phyloP scores from a whole-genome alignment of 2,888 invertebrate species.

The Pristionchus entomophagus region DNA sequence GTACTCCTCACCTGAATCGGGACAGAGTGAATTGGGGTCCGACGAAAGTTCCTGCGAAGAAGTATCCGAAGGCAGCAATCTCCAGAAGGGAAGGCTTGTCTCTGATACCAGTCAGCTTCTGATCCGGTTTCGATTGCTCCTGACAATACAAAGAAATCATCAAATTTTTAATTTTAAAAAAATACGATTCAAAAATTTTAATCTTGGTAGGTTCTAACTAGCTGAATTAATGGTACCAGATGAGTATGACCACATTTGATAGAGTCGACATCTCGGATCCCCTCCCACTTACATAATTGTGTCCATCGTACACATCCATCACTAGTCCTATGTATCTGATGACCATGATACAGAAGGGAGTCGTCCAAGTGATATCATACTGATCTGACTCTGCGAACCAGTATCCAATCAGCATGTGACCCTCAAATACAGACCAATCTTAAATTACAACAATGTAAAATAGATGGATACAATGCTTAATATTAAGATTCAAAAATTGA shows the following conservation, averaged over 20 bases:
- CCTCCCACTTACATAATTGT: slow-evolving; percentile 74
- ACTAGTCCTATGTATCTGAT: slow-evolving; percentile 90
- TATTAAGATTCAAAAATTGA: neutral
- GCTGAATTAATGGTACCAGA: no score
- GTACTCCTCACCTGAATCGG: slow-evolving; percentile 58
- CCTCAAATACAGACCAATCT: slow-evolving; percentile 64
- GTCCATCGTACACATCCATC: slow-evolving; percentile 87
- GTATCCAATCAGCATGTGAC: slow-evolving; percentile 83
- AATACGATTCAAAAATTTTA: no score
- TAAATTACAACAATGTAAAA: neutral
- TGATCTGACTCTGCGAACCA: slow-evolving; percentile 84
- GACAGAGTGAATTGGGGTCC: slow-evolving; percentile 86
- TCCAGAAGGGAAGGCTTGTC: slow-evolving; percentile 85
- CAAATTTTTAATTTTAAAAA: neutral
- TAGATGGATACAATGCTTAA: neutral
- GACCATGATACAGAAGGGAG: slow-evolving; percentile 95
- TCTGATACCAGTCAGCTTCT: slow-evolving; percentile 81
- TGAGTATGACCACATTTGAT: no score
- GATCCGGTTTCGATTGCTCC: slow-evolving; percentile 83
- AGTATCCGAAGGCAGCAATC: slow-evolving; percentile 82
- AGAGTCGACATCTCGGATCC: no score
- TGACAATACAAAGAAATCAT: slow-evolving; percentile 74
- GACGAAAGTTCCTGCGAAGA: slow-evolving; percentile 91
- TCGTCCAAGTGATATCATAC: slow-evolving; percentile 97
- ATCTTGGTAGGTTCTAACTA: no score